A percentile compares a stretch with the other conserved stretches of the same genome.
phyloP scores from a whole-genome alignment of 2,888 invertebrate species.

The Agonopterix heracliana region DNA sequence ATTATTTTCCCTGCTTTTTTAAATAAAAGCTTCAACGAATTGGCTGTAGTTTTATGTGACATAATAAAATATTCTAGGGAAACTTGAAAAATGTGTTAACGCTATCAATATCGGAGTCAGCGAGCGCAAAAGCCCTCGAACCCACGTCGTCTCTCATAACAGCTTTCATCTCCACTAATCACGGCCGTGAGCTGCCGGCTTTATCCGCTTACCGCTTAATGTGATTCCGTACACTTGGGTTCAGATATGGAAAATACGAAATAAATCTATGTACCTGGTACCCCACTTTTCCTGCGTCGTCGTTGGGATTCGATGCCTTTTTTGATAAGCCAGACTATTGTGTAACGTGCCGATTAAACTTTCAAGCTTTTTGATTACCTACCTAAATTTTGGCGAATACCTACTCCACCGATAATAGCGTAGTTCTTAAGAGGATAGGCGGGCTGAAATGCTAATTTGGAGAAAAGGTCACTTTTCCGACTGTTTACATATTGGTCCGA shows the following conservation, averaged over 20 bases:
- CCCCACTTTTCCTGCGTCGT: not conserved
- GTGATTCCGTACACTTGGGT: conserved; percentile 32
- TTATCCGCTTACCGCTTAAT: conserved; percentile 52
- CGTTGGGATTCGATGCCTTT: too few species aligned
- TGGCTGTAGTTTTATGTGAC: not conserved
- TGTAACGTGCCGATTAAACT: too few species aligned
- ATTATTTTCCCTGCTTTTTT: too few species aligned
- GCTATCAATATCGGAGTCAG: conserved; percentile 30
- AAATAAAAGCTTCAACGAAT: too few species aligned
- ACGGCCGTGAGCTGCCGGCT: conserved; percentile 22
- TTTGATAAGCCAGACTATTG: too few species aligned
- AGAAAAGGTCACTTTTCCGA: too few species aligned
- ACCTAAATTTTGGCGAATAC: too few species aligned
- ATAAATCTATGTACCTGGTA: conserved; percentile 16
- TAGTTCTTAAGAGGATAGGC: too few species aligned
- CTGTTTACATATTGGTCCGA: too few species aligned
- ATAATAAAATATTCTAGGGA: conserved; percentile 10
- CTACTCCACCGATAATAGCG: too few species aligned
- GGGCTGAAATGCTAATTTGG: too few species aligned
- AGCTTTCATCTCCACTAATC: conserved; percentile 45
- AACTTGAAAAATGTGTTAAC: conserved; percentile 30
- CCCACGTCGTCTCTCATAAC: conserved; percentile 25
- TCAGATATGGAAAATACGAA: conserved; percentile 31
- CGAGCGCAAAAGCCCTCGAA: conserved; percentile 28
- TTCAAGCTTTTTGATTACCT: too few species aligned